Evolutionary conservation across 2,888 invertebrate genomes (phyloP).

Genomic region (Clostera curtula): DNA sequence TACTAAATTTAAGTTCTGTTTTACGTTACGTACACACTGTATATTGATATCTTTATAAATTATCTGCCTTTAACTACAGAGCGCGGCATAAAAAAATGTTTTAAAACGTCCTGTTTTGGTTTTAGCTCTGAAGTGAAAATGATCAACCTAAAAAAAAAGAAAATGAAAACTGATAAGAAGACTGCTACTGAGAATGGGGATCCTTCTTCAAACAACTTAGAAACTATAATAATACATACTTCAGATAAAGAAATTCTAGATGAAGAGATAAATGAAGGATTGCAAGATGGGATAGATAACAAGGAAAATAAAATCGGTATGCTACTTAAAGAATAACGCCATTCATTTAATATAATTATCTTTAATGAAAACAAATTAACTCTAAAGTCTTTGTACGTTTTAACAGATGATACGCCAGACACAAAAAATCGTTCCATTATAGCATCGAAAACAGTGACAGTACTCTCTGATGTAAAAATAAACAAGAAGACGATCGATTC

Average conservation of each 20-base stretch:
- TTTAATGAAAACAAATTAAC: constrained; percentile 1
- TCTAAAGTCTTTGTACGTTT: constrained; percentile 1
- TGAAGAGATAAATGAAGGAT: constrained; percentile 1
- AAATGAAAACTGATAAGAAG: constrained; percentile 1
- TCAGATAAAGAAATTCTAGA: constrained; percentile 1
- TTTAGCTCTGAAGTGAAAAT: constrained; percentile 3
- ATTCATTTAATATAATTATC: constrained; percentile 2
- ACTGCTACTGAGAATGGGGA: constrained; percentile 2
- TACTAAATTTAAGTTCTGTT: constrained; percentile 1
- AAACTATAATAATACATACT: no score
- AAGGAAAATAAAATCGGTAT: constrained; percentile 2
- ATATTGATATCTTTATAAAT: not conserved
- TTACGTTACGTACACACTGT: not conserved
- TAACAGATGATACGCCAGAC: not conserved
- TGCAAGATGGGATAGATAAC: constrained; percentile 2
- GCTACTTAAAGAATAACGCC: constrained; percentile 2
- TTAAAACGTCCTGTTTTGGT: constrained; percentile 4
- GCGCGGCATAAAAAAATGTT: not conserved
- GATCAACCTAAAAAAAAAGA: not conserved
- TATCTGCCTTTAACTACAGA: not conserved
- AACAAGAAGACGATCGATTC: constrained; percentile 4
- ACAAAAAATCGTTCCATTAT: constrained; percentile 1
- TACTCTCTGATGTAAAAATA: constrained; percentile 6
- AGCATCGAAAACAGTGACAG: constrained; percentile 4
- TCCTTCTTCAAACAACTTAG: constrained; percentile 3